phyloP scores from a whole-genome alignment of 2,113 vertebrate species.

The Zingel zingel region DNA sequence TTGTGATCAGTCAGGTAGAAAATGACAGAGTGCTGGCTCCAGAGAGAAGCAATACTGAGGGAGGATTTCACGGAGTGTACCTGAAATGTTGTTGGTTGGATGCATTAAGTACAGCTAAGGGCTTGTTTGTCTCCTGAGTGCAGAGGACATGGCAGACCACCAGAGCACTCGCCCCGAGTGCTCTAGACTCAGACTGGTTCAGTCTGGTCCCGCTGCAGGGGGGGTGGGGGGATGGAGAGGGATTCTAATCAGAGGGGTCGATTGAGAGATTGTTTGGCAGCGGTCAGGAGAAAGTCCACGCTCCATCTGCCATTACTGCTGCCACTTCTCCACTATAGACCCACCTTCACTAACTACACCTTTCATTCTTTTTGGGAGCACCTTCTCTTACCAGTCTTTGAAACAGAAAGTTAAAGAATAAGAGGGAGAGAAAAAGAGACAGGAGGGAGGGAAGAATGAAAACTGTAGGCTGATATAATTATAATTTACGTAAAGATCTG shows the following conservation, averaged over 20 bases:
- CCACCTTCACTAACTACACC: slow-evolving; percentile 12
- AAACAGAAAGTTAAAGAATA: slow-evolving; percentile 7
- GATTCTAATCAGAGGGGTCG: slow-evolving; percentile 63
- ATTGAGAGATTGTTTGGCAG: slow-evolving; percentile 36
- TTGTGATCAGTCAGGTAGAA: slow-evolving; percentile 78
- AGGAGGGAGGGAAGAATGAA: neutral
- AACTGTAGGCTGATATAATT: neutral
- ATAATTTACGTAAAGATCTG: slow-evolving; percentile 6
- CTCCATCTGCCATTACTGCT: slow-evolving; percentile 35
- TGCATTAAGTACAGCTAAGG: slow-evolving; percentile 83
- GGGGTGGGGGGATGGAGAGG: slow-evolving; percentile 15
- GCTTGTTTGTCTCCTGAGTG: slow-evolving; percentile 76
- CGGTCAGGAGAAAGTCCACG: slow-evolving; percentile 16
- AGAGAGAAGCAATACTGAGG: slow-evolving; percentile 58
- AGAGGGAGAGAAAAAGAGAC: neutral
- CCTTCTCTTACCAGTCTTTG: neutral
- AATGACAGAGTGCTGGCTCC: slow-evolving; percentile 66
- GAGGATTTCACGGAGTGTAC: slow-evolving; percentile 77
- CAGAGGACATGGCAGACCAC: slow-evolving; percentile 70
- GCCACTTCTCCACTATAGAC: slow-evolving; percentile 7
- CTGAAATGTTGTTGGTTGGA: slow-evolving; percentile 79
- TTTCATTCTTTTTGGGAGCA: neutral
- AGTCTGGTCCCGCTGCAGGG: slow-evolving; percentile 45
- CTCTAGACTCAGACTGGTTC: slow-evolving; percentile 50
- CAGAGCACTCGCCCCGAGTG: slow-evolving; percentile 64